Percentiles rank a stretch among this genome's conserved stretches.
Evolutionary conservation across 2,888 invertebrate genomes (phyloP).

Genomic region (Drosophila fungiperda): DNA sequence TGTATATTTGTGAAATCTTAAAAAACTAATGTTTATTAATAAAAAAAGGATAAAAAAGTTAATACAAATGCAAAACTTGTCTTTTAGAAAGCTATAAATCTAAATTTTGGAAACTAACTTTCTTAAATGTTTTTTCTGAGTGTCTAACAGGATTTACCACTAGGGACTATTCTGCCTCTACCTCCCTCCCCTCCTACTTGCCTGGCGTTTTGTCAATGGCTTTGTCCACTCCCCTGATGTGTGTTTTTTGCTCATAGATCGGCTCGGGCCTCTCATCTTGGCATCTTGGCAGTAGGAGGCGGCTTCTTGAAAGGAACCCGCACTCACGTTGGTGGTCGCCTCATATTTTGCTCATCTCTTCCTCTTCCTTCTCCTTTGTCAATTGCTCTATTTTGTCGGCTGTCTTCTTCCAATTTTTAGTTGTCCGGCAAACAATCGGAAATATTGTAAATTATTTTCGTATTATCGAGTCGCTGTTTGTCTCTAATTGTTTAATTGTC

Average conservation of each 20-base stretch:
- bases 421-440: slow-evolving; percentile 34
- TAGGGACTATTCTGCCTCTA: slow-evolving; percentile 8
- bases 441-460: slow-evolving; percentile 79
- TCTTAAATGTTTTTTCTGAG: background rate
- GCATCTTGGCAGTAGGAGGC: slow-evolving; percentile 32
- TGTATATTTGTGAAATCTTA: background rate
- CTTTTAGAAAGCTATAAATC: too few relatives aligned
- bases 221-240: slow-evolving; percentile 65
- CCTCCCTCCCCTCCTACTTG: background rate
- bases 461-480: slow-evolving; percentile 82
- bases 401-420: slow-evolving; percentile 18
- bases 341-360: slow-evolving; percentile 69
- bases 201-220: slow-evolving; percentile 68
- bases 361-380: slow-evolving; percentile 59
- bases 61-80: background rate
- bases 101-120: too few relatives aligned
- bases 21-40: background rate
- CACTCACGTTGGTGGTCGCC: slow-evolving; percentile 67
- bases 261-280: slow-evolving; percentile 66
- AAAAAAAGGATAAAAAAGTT: background rate
- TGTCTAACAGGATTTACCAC: slow-evolving; percentile 4
- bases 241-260: slow-evolving; percentile 26
- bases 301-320: slow-evolving; percentile 61
- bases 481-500: slow-evolving; percentile 83
- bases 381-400: slow-evolving; percentile 76